Conservation (phyloP, 2,888 invertebrate species). For the Rhagium mordax region DNA sequence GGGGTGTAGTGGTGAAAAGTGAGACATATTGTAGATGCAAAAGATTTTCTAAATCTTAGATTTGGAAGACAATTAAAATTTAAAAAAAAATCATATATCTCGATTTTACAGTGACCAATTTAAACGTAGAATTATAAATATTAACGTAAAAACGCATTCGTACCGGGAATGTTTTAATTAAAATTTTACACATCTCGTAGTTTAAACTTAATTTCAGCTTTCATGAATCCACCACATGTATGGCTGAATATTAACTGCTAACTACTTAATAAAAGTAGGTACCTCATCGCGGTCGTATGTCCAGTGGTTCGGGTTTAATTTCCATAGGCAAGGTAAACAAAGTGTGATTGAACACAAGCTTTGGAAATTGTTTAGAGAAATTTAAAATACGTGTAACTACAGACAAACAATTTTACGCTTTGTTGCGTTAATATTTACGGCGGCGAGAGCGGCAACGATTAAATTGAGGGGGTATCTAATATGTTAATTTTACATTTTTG, state of each 20-base stretch:
- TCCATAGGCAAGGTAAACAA: slow-evolving; percentile 1
- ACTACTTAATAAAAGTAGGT: too few species aligned
- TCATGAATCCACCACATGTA: background rate
- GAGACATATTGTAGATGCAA: too few species aligned
- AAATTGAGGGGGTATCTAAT: background rate
- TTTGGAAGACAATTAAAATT: too few species aligned
- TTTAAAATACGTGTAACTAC: background rate
- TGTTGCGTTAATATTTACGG: background rate
- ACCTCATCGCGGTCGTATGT: background rate
- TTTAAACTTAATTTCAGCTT: background rate
- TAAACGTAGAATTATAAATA: too few species aligned
- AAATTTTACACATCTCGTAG: too few species aligned
- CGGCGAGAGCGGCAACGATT: background rate
- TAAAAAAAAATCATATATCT: too few species aligned
- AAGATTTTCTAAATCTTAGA: too few species aligned
- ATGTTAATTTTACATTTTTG: background rate
- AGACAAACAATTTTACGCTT: slow-evolving; percentile 14
- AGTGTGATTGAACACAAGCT: slow-evolving; percentile 12
- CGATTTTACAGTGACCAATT: too few species aligned
- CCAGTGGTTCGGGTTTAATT: slow-evolving; percentile 3
- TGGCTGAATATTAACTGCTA: background rate
- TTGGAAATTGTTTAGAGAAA: background rate
- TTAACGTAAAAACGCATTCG: too few species aligned
- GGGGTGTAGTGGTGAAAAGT: too few species aligned
- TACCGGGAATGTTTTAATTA: too few species aligned